These are phyloP conservation scores for Axinella damicornis DNA, from an alignment of 37 sponge, comb jelly and placozoan species.

Conservation along the genomic window DNA sequence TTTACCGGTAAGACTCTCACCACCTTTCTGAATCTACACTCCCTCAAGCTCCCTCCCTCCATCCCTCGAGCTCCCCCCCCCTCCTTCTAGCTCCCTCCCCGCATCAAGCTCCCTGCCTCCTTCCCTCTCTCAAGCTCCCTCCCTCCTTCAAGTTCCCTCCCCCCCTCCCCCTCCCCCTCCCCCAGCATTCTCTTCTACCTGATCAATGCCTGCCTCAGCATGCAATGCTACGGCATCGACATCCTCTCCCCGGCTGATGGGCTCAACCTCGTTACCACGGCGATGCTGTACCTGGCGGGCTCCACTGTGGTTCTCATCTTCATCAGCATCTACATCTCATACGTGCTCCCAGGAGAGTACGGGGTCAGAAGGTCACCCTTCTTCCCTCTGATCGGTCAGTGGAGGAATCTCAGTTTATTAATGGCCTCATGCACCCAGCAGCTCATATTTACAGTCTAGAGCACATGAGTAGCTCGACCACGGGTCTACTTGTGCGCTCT, in stretches of 20 bases:
- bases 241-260: constrained; percentile 39
- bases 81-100: background rate
- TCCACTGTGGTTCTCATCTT: constrained; percentile 44
- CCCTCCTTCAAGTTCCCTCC: background rate
- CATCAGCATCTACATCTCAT: constrained; percentile 66
- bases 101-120: background rate
- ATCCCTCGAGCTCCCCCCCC: no score
- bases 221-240: constrained; percentile 61
- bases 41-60: background rate
- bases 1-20: constrained; percentile 81
- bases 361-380: constrained; percentile 81
- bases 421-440: no score
- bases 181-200: constrained; percentile 63
- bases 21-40: background rate
- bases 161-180: background rate
- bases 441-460: no score
- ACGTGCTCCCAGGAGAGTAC: constrained; percentile 77
- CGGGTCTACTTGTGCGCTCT: no score
- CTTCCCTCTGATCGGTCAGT: constrained; percentile 79
- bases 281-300: constrained; percentile 64
- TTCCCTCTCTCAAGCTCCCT: background rate
- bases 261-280: constrained; percentile 73
- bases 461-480: no score
- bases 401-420: no score
- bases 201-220: constrained; percentile 46